These are phyloP conservation scores for Lota lota DNA, from an alignment of 2,113 vertebrate species.

Conservation along the genomic window DNA sequence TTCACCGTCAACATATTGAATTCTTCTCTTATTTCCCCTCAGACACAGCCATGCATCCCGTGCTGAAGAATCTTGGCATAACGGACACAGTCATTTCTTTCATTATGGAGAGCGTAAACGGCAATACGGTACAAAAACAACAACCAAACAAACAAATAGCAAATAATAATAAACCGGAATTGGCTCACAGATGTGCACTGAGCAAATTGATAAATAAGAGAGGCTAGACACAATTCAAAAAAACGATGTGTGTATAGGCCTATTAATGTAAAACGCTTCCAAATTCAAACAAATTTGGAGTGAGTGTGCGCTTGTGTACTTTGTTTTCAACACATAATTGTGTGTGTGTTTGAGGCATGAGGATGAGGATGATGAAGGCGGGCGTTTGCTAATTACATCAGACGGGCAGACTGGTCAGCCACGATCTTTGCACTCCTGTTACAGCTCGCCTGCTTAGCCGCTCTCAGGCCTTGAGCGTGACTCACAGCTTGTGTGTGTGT, in stretches of 20 bases:
- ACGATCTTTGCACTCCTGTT: conserved; percentile 49
- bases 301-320: too few relatives aligned
- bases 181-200: neutral
- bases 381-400: conserved; percentile 52
- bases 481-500: conserved; percentile 17
- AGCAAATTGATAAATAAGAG: too few relatives aligned
- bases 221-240: too few relatives aligned
- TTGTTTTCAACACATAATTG: too few relatives aligned
- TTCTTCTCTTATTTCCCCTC: conserved; percentile 40
- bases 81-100: conserved; percentile 79
- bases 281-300: too few relatives aligned
- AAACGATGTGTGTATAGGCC: too few relatives aligned
- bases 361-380: conserved; percentile 48
- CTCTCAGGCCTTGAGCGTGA: conserved; percentile 48
- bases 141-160: neutral
- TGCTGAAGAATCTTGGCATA: conserved; percentile 80
- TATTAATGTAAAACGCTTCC: too few relatives aligned
- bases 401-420: conserved; percentile 52
- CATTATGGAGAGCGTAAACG: conserved; percentile 76
- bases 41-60: conserved; percentile 85
- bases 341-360: conserved; percentile 25
- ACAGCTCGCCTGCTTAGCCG: conserved; percentile 43
- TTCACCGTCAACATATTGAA: conserved; percentile 29
- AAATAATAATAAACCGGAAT: neutral
- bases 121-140: conserved; percentile 78